Conservation (phyloP, 2,113 vertebrate genomes). For the Fregetta grallaria region DNA sequence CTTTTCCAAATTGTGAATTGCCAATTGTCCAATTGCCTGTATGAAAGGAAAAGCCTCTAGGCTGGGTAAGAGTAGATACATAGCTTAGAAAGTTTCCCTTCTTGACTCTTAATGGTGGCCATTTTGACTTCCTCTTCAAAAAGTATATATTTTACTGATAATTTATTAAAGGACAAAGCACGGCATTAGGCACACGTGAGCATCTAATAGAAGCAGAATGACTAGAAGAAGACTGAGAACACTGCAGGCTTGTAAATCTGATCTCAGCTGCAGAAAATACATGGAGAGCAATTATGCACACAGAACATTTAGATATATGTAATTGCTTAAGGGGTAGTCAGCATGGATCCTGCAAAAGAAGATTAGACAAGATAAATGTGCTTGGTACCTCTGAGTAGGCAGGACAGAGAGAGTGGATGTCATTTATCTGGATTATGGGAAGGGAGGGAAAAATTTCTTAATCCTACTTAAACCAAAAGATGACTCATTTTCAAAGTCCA, state of each 20-base stretch:
- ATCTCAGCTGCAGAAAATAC: slow-evolving; percentile 10
- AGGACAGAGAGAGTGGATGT: background rate
- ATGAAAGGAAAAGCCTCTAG: background rate
- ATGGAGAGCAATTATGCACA: slow-evolving; percentile 36
- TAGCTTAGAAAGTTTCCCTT: background rate
- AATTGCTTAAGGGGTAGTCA: slow-evolving; percentile 52
- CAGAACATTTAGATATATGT: slow-evolving; percentile 43
- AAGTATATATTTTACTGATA: background rate
- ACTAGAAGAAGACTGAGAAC: slow-evolving; percentile 16
- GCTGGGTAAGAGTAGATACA: background rate
- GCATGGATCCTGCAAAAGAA: slow-evolving; percentile 37
- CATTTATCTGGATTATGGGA: slow-evolving; percentile 9
- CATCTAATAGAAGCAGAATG: background rate
- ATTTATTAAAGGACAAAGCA: background rate
- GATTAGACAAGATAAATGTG: slow-evolving; percentile 47
- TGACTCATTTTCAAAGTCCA: slow-evolving; percentile 11
- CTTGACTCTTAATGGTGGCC: background rate
- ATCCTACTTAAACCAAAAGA: slow-evolving; percentile 1
- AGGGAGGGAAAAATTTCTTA: background rate
- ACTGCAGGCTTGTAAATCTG: background rate
- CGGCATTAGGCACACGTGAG: background rate
- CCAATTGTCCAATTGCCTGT: too few relatives aligned
- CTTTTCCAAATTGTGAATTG: background rate
- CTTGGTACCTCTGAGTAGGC: slow-evolving; percentile 2
- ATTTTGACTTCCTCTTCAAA: background rate